A percentile compares a stretch with the other conserved stretches of the same genome.
phyloP scores from a whole-genome alignment of 2,797 vertebrate genomes.

The Coluber constrictor region DNA sequence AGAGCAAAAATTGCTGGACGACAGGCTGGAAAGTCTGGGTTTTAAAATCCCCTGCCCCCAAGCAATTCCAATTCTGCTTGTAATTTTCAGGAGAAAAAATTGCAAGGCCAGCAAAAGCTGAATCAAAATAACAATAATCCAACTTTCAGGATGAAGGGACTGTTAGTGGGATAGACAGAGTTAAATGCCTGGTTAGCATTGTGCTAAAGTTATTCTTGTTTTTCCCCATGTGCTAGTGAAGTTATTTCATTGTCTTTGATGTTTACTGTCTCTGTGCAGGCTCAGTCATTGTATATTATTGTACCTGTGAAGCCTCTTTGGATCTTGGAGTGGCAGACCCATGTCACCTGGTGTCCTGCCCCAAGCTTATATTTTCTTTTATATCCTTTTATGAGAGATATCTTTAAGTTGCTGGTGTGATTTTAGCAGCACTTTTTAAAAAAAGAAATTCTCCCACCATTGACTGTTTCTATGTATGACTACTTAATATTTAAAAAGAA shows the following conservation, averaged over 20 bases:
- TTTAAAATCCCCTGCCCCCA: not conserved
- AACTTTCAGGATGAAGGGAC: not conserved
- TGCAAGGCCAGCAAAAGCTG: not conserved
- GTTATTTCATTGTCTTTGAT: not conserved
- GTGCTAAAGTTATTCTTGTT: not conserved
- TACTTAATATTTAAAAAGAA: not conserved
- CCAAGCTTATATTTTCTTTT: not conserved
- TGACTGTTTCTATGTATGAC: not conserved
- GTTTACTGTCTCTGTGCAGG: not conserved
- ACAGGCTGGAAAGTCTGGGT: not conserved
- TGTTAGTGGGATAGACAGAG: not conserved
- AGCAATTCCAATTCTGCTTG: not conserved
- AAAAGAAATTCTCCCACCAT: not conserved
- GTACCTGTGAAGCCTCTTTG: not conserved
- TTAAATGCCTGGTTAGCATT: not conserved
- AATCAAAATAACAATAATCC: not conserved
- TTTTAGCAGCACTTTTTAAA: not conserved
- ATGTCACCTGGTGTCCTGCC: not conserved
- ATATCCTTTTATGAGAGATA: not conserved
- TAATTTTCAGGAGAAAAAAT: not conserved
- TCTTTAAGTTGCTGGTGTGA: not conserved
- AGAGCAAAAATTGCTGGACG: not conserved
- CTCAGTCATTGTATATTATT: not conserved
- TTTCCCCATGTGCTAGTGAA: not conserved
- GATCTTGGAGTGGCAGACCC: not conserved